Evolutionary conservation across 2,888 invertebrate species (phyloP), one percentile per base, ranked within the genome.

Genomic region (Drosophila longiperda): DNA sequence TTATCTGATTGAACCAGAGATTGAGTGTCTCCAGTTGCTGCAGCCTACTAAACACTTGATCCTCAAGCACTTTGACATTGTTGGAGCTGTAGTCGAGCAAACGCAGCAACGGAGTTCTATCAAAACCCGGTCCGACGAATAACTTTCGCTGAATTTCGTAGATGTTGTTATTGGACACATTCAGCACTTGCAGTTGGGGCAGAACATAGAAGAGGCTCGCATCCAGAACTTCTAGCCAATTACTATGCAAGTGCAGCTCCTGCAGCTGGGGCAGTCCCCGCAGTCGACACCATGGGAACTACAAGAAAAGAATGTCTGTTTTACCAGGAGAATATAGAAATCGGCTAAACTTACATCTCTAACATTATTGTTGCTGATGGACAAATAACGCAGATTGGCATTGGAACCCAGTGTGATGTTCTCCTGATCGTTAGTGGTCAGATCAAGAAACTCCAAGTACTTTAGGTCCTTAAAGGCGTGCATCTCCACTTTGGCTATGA

Each of bases 81-180:
- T 92, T 93, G 0, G 84, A 83, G 36, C 87, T 92, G 11, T 92
- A 81, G 66, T 93, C 91, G 11, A 93, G 78, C 20, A 82, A 52
- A 4, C 69, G 57, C 3, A 92, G 63, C 36, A 70, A 65, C 0
- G 84, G 74, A 1, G 17, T 34, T 7, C 40, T 66, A 11, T 66
- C 53, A 3, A 59, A 58, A 4, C 65, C 68, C 1, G 90, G 71
- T 0, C 90, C 91, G 8, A 66, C 15, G 52, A 92, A 92, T 0
- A 87, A 67, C 11, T 75, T 79, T 0, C 75, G 53, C 11, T 75
- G 68, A 7, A 93, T 66, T 1, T 76, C 67, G 29, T 82, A 82
- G 3, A 93, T 67, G 29, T 83, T 87, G 42, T 92, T 92, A 34
- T 78, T 77, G 2, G 92, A 90, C 0, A 93, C 82, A 64, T 92